Conservation (phyloP, 2,797 vertebrate species). For the Tokudaia muenninki region DNA sequence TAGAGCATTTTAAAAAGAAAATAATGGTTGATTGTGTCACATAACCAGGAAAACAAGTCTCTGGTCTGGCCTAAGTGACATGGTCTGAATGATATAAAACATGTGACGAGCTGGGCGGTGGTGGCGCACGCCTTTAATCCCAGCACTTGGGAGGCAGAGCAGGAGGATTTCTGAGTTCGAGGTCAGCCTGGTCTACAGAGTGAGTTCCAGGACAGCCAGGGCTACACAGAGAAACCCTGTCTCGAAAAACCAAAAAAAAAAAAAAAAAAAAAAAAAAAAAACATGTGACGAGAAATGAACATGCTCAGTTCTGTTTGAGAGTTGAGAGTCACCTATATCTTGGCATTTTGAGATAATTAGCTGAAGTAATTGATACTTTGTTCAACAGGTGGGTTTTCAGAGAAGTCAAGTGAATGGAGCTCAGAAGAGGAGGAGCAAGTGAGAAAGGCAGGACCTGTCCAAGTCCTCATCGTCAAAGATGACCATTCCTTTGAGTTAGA, state of each 20-base stretch:
- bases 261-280: no score
- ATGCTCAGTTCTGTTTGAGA: background rate
- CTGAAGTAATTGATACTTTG: background rate
- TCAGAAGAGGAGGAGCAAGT: constrained; percentile 97
- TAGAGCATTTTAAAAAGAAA: constrained; percentile 52
- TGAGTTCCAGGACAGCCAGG: no score
- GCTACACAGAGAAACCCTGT: no score
- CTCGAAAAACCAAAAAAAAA: no score
- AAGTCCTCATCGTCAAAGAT: constrained; percentile 97
- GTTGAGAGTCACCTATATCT: background rate
- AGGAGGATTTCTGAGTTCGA: no score
- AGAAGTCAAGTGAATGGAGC: constrained; percentile 97
- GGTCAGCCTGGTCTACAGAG: no score
- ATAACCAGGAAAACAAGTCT: constrained; percentile 35
- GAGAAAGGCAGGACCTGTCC: constrained; percentile 94
- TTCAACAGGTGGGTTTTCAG: constrained; percentile 93
- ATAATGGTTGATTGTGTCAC: constrained; percentile 27
- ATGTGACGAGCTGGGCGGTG: background rate
- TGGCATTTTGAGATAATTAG: background rate
- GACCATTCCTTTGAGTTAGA: constrained; percentile 99
- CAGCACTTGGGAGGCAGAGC: no score
- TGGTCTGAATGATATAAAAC: background rate
- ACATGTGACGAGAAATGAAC: background rate
- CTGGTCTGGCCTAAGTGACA: background rate
- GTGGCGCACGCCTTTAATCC: no score